Conservation (phyloP, 1,140 invertebrate genomes). For the Habropoda laboriosa region DNA sequence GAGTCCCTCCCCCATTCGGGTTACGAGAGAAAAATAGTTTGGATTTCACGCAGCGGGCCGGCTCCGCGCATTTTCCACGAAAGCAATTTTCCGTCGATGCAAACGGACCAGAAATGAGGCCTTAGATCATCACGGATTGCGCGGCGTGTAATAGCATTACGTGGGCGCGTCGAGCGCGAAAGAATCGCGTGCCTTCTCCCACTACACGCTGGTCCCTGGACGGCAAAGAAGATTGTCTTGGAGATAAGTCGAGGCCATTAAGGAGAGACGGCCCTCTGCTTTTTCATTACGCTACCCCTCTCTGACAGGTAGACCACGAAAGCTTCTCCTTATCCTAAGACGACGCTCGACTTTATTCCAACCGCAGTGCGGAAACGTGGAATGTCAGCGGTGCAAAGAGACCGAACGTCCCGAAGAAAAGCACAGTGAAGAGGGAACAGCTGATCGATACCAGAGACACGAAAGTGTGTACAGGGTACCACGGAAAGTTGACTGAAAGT, state of each 20-base stretch:
- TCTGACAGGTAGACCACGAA: slow-evolving; percentile 63
- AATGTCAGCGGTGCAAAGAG: not conserved
- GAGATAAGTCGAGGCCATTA: slow-evolving; percentile 65
- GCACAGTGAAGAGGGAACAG: slow-evolving; percentile 15
- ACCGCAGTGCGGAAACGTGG: slow-evolving; percentile 50
- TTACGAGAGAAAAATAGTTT: slow-evolving; percentile 24
- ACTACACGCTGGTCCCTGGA: not conserved
- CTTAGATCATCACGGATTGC: slow-evolving; percentile 35
- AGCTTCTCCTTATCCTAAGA: slow-evolving; percentile 28
- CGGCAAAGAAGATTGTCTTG: slow-evolving; percentile 57
- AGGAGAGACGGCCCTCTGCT: slow-evolving; percentile 51
- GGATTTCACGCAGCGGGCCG: not conserved
- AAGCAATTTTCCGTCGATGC: slow-evolving; percentile 42
- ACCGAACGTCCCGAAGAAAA: slow-evolving; percentile 1
- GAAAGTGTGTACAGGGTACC: too few species aligned
- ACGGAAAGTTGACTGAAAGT: not conserved
- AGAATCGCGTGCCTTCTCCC: slow-evolving; percentile 62
- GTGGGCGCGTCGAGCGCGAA: slow-evolving; percentile 42
- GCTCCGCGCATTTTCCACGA: not conserved
- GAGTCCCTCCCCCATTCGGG: too few species aligned
- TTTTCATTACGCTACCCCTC: slow-evolving; percentile 62
- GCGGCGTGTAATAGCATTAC: slow-evolving; percentile 47
- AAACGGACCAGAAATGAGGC: slow-evolving; percentile 36
- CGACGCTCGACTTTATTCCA: slow-evolving; percentile 35
- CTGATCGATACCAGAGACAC: slow-evolving; percentile 17